Evolutionary conservation across 2,888 invertebrate species (phyloP).

Genomic region (Empis livida): DNA sequence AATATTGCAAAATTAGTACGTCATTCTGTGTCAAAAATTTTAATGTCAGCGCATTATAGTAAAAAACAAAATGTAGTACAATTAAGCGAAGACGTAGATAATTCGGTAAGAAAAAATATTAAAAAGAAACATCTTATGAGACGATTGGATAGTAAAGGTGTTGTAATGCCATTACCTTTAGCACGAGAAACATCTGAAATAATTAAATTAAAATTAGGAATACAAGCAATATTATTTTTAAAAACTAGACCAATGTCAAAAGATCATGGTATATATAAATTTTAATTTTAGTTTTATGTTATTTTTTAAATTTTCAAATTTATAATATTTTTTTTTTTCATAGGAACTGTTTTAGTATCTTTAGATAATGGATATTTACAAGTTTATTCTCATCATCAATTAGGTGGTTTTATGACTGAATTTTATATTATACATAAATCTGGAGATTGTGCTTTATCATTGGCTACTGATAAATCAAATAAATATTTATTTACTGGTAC

Average conservation of each 20-base stretch:
- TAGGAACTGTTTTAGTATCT: slow-evolving; percentile 56
- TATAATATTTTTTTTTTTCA: slow-evolving; percentile 2
- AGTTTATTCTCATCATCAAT: slow-evolving; percentile 68
- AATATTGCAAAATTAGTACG: too few relatives aligned
- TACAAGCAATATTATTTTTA: slow-evolving; percentile 55
- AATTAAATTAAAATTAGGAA: slow-evolving; percentile 39
- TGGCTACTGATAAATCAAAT: slow-evolving; percentile 58
- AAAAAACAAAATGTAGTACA: too few relatives aligned
- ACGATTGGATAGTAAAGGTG: too few relatives aligned
- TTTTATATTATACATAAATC: slow-evolving; percentile 57
- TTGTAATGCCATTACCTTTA: too few relatives aligned
- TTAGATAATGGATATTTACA: slow-evolving; percentile 65
- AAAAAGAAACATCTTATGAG: too few relatives aligned
- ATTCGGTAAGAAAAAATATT: too few relatives aligned
- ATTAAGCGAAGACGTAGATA: too few relatives aligned
- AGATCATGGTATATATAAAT: slow-evolving; percentile 28
- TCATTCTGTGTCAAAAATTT: too few relatives aligned
- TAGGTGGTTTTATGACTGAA: slow-evolving; percentile 54
- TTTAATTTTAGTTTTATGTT: not conserved
- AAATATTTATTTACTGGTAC: slow-evolving; percentile 59
- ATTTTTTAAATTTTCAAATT: not conserved
- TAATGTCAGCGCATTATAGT: too few relatives aligned
- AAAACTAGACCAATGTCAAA: slow-evolving; percentile 42
- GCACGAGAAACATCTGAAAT: not conserved
- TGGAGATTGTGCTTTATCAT: slow-evolving; percentile 44